These are phyloP conservation scores for Cydia fagiglandana DNA, from an alignment of 1,140 invertebrate species.

Conservation along the genomic window DNA sequence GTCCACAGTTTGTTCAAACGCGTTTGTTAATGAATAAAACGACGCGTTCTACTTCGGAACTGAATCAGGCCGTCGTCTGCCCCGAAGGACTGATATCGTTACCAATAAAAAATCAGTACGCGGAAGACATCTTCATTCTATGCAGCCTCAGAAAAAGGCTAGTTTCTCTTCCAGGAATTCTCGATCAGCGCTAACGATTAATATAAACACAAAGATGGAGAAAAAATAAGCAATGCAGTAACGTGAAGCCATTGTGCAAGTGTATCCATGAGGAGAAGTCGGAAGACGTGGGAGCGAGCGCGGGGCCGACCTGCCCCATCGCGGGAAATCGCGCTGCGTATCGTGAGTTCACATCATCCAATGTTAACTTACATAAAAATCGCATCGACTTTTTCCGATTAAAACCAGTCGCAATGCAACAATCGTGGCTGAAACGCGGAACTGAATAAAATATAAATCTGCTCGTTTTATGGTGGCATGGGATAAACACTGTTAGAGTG, in stretches of 20 bases:
- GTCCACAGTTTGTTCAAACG: slow-evolving; percentile 27
- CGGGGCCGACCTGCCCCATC: slow-evolving; percentile 52
- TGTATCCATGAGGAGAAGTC: slow-evolving; percentile 56
- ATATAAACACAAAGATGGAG: slow-evolving; percentile 62
- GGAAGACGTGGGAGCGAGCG: slow-evolving; percentile 66
- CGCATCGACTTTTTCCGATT: slow-evolving; percentile 17
- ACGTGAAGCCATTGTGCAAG: slow-evolving; percentile 60
- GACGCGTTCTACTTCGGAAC: slow-evolving; percentile 49
- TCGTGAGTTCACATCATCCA: slow-evolving; percentile 57
- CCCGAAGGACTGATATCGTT: slow-evolving; percentile 52
- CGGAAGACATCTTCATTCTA: slow-evolving; percentile 67
- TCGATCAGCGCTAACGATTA: slow-evolving; percentile 59
- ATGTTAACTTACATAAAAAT: slow-evolving; percentile 40
- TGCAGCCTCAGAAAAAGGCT: slow-evolving; percentile 63
- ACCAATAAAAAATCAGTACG: slow-evolving; percentile 57
- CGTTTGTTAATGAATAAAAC: slow-evolving; percentile 25
- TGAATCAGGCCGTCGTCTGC: slow-evolving; percentile 53
- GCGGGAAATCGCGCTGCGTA: slow-evolving; percentile 63
- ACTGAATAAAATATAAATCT: slow-evolving; percentile 19
- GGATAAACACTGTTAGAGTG: background rate
- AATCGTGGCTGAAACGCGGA: slow-evolving; percentile 9
- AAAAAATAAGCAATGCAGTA: slow-evolving; percentile 69
- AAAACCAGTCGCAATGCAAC: background rate
- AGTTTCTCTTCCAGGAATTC: slow-evolving; percentile 67
- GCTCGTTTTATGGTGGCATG: slow-evolving; percentile 18